Evolutionary conservation across 2,113 vertebrate species (phyloP).

Genomic region (Corythornis cristatus): DNA sequence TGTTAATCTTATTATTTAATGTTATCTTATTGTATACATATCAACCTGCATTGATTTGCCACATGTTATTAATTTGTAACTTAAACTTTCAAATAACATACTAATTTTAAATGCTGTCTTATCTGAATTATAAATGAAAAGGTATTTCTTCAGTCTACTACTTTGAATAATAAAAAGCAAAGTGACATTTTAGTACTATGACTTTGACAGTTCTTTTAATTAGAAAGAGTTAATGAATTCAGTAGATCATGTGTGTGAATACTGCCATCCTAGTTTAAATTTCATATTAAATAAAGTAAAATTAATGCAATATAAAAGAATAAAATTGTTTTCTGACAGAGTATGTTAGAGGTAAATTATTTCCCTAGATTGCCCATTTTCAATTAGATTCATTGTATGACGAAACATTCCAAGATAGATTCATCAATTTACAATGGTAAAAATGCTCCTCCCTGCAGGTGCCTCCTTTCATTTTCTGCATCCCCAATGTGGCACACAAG

Average conservation of each 20-base stretch:
- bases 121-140: constrained; percentile 35
- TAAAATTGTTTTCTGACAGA: not conserved
- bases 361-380: not conserved
- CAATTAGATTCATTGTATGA: not conserved
- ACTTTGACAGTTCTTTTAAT: constrained; percentile 10
- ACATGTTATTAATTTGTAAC: constrained; percentile 37
- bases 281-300: constrained; percentile 4
- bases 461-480: too few species aligned
- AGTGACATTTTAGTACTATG: not conserved
- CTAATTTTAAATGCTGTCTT: constrained; percentile 2
- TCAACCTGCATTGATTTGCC: constrained; percentile 15
- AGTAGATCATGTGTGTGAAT: not conserved
- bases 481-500: too few species aligned
- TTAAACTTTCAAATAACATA: constrained; percentile 50
- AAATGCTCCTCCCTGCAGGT: not conserved
- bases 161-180: not conserved
- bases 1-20: constrained; percentile 19
- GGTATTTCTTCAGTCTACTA: not conserved
- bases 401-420: not conserved
- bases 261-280: not conserved
- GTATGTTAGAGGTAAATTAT: not conserved
- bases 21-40: not conserved
- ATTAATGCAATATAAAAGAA: not conserved
- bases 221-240: not conserved
- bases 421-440: not conserved